These are phyloP conservation scores for Diarsia mendica DNA, from an alignment of 2,888 invertebrate genomes.

Conservation along the genomic window DNA sequence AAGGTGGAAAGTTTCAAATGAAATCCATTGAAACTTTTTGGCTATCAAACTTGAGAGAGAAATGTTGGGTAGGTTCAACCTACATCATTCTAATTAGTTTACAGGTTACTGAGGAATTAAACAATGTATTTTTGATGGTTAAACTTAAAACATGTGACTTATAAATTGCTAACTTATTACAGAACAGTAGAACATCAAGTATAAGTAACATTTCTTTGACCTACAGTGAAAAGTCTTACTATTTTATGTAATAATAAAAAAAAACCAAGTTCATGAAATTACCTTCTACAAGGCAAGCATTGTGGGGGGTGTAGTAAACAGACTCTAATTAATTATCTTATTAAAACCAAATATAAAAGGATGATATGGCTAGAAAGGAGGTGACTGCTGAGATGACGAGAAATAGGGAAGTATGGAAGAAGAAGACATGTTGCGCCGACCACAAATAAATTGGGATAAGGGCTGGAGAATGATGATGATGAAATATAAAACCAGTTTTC, in stretches of 20 bases:
- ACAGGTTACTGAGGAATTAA: background rate
- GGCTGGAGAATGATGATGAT: too few relatives aligned
- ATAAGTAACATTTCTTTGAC: background rate
- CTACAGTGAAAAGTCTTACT: background rate
- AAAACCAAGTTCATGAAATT: background rate
- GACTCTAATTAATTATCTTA: background rate
- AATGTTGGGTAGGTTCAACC: slow-evolving; percentile 39
- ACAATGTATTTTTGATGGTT: slow-evolving; percentile 16
- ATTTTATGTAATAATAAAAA: background rate
- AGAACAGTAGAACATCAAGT: background rate
- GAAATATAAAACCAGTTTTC: too few relatives aligned
- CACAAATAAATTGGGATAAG: too few relatives aligned
- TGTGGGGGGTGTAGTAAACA: background rate
- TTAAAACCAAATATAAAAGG: too few relatives aligned
- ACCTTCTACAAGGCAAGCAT: background rate
- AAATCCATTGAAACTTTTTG: slow-evolving; percentile 82
- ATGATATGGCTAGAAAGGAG: too few relatives aligned
- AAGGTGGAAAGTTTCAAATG: slow-evolving; percentile 81
- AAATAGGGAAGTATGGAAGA: too few relatives aligned
- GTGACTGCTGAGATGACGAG: too few relatives aligned
- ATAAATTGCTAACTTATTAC: background rate
- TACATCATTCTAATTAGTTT: slow-evolving; percentile 11
- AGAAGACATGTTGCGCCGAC: too few relatives aligned
- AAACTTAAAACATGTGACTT: background rate
- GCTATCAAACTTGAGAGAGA: slow-evolving; percentile 74